Evolutionary conservation across 2,888 invertebrate genomes (phyloP), one percentile per base, ranked within the genome.

Genomic region (Dinocampus coccinellae): DNA sequence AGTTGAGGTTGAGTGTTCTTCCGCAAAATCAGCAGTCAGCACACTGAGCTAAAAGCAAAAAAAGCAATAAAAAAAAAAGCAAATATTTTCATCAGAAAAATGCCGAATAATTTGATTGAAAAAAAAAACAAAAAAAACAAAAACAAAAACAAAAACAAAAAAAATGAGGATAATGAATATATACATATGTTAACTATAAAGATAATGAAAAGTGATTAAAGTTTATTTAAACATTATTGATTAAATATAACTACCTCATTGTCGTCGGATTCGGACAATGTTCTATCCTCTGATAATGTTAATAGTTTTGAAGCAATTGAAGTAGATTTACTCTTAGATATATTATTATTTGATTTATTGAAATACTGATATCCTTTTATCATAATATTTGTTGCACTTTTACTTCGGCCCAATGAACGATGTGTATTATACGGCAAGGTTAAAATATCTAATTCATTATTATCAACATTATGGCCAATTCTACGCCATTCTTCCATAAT

Each of bases 1-100:
- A 13, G 94, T 94, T 4, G 97, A 94, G 2, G 97, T 94, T 2
- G 95, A 95, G 79, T 97, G 95, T 87, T 98, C 98, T 86, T 98
- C 98, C 1, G 95, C 93, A 78, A 97, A 90, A 88, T 98, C 98
- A 29, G 96, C 95, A 70, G 95, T 94, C 89, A 97, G 93, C 88
- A 97, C 97, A 81, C 96, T 95, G 85, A 97, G 89, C 97, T 97
- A 89, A 0, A 88, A 89, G 34, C 42, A 66, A 60, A 34, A 53
- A 73, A 20, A 34, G 58, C 26, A 52, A 70, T 10, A n/a, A n/a
- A n/a, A n/a, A n/a, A n/a, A n/a, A n/a, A n/a, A n/a, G n/a, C n/a
- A n/a, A n/a, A n/a, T n/a, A n/a, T n/a, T n/a, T n/a, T 22, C 33
- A 26, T n/a, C n/a, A 39, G 3, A 13, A 39, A 3, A 39, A 39